Base-by-base conservation (phyloP, 35 echinoderm and acorn worm species). In the Acanthaster planci region DNA sequence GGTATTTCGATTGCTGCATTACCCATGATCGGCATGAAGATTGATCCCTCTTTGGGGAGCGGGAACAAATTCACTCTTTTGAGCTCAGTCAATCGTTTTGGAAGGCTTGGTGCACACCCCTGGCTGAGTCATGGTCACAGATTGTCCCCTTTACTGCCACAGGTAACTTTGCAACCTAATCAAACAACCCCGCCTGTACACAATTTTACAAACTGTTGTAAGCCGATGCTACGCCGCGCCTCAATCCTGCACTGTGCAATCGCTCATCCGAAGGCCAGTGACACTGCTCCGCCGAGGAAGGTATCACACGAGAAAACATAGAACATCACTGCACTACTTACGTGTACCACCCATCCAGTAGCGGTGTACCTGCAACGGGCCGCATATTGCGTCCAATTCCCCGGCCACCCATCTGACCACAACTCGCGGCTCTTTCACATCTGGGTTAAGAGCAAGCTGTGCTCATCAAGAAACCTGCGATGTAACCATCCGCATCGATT, bases 401-500 rank as follows among this genome's bases (percentile, higher is more conserved):
- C 42, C 42, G 42, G 42, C 42, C 42, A 6, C n/a, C 42, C 42
- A 47, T 47, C 42, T 12, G 42, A 12, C 1, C 64, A 72, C 26
- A 27, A 72, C 64, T 72, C 34, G 64, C 64, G 23, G 64, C 64
- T 72, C 64, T 10, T 72, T 6, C 42, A 72, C 64, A 72, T 72
- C 64, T 72, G 34, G 64, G 64, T 72, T 72, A 72, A 26, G 64
- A 72, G 64, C 15, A 12, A 4, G 64, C 34, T 26, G 19, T 34
- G 34, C 64, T 72, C 64, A 72, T 72, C 30, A 72, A 34, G 64
- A 72, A 72, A 72, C 34, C 23, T 26, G 34, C 64, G 64, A 72
- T 72, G 42, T 47, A 72, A 72, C 64, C 22, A 31, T 9, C 30
- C 64, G 64, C 64, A 72, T 72, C 29, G 64, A 72, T 72, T 26